phyloP scores from a whole-genome alignment of 1,140 invertebrate genomes.

The Anagrus nilaparvatae region DNA sequence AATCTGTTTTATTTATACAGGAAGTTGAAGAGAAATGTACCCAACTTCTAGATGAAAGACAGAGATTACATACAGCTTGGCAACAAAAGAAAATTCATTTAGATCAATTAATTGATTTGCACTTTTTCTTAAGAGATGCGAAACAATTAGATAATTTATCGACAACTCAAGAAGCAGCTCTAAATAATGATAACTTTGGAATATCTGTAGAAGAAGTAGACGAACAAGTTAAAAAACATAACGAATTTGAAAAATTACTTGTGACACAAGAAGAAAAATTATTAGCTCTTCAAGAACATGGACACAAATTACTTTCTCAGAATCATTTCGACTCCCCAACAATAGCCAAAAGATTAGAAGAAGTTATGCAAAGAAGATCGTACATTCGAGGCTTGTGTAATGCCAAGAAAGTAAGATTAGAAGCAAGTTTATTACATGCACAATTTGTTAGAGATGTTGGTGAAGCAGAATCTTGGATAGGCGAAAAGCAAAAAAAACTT shows the following conservation, averaged over 20 bases:
- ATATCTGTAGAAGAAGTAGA: conserved; percentile 78
- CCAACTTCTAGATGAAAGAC: conserved; percentile 67
- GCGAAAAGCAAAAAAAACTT: conserved; percentile 84
- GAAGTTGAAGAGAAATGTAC: conserved; percentile 73
- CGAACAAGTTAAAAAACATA: conserved; percentile 78
- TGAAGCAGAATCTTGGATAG: conserved; percentile 86
- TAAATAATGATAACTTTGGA: conserved; percentile 48
- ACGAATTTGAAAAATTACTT: conserved; percentile 80
- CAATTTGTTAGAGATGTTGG: conserved; percentile 84
- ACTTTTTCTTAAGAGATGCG: conserved; percentile 90
- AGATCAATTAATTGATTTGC: conserved; percentile 89
- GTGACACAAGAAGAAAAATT: conserved; percentile 83
- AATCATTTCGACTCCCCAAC: conserved; percentile 89
- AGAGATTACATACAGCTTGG: conserved; percentile 74
- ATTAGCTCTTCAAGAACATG: conserved; percentile 71
- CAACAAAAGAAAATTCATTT: conserved; percentile 81
- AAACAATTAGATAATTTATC: conserved; percentile 87
- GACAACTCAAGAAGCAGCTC: conserved; percentile 73
- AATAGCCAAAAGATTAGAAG: conserved; percentile 62
- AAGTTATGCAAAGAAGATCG: conserved; percentile 59
- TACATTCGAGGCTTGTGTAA: conserved; percentile 59
- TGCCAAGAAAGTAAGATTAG: conserved; percentile 53
- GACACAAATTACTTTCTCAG: conserved; percentile 77
- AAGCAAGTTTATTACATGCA: conserved; percentile 73
- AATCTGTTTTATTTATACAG: conserved; percentile 23